Conservation (phyloP, 2,797 vertebrate species). For the Gambelia wislizenii region DNA sequence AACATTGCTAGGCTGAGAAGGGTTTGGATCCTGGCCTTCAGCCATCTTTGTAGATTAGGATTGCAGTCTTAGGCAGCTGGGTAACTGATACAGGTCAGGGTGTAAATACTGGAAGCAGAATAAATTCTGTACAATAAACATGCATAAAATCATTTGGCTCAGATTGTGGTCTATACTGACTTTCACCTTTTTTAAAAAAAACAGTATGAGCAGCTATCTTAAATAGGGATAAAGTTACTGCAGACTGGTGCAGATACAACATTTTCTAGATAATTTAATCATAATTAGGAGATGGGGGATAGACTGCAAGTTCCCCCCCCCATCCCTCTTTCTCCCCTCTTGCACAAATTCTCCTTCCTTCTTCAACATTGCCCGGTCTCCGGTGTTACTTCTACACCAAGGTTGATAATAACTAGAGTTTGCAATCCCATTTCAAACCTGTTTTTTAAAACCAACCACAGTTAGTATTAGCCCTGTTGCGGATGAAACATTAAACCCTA, state of each 20-base stretch:
- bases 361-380: neutral
- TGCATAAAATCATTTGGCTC: neutral
- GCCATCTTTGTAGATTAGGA: too few relatives aligned
- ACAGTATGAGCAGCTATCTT: constrained; percentile 13
- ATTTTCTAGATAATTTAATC: neutral
- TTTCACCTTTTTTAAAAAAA: neutral
- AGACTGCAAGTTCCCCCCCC: neutral
- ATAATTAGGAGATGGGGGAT: neutral
- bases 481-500: neutral
- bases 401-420: neutral
- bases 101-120: neutral
- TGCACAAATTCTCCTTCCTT: neutral
- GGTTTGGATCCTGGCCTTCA: too few relatives aligned
- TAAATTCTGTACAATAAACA: neutral
- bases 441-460: neutral
- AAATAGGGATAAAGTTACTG: neutral
- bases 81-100: neutral
- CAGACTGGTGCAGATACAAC: neutral
- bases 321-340: neutral
- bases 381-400: neutral
- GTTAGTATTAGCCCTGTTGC: neutral
- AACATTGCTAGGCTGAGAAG: too few relatives aligned
- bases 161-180: neutral
- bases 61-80: too few relatives aligned
- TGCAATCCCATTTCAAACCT: neutral